Evolutionary conservation across 2,797 vertebrate genomes (phyloP).

Genomic region (Morus bassanus): DNA sequence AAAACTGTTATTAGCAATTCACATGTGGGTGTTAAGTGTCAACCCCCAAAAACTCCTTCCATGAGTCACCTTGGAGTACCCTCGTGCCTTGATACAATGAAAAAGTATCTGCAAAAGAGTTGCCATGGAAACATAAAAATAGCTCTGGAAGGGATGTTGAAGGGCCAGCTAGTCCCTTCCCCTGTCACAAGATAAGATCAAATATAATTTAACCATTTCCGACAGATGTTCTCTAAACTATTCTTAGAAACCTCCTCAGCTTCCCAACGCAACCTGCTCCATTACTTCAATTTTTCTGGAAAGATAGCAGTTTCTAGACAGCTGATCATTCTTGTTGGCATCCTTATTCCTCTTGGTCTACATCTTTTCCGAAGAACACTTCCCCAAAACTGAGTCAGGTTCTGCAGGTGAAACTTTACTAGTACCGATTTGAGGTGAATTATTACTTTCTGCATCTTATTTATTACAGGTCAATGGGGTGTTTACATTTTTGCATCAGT

Average conservation of each 20-base stretch:
- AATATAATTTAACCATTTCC: constrained; percentile 45
- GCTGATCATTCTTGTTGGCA: background rate
- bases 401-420: background rate
- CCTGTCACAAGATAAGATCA: constrained; percentile 28
- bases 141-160: constrained; percentile 45
- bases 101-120: constrained; percentile 25
- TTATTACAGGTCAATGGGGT: background rate
- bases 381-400: background rate
- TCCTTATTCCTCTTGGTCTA: background rate
- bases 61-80: constrained; percentile 13
- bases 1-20: background rate
- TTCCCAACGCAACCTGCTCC: background rate
- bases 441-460: background rate
- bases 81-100: background rate
- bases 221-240: constrained; percentile 1
- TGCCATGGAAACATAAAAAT: constrained; percentile 60
- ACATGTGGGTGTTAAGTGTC: background rate
- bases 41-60: background rate
- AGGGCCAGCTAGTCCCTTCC: constrained; percentile 32
- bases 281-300: background rate
- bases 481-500: background rate
- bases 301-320: background rate
- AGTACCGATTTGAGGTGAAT: background rate
- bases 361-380: background rate
- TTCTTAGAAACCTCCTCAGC: constrained; percentile 29